Conservation (phyloP, 2,113 vertebrate genomes). For the Etia nguti region DNA sequence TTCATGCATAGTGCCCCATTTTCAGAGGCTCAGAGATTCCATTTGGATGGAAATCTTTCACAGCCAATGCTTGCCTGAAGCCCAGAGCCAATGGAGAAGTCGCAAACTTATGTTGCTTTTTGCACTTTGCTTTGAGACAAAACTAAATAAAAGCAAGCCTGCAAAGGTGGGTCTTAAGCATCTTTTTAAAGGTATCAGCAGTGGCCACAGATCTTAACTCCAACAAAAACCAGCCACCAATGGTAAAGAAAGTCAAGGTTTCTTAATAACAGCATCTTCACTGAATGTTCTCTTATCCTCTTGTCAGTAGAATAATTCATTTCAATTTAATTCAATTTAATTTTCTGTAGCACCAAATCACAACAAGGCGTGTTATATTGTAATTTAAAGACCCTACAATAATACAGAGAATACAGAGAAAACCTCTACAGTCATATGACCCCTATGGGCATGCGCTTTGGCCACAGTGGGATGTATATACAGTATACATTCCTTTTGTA, state of each 20-base stretch:
- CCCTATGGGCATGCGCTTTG: background rate
- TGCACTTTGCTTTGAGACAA: background rate
- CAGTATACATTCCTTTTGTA: background rate
- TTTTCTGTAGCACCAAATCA: rapidly evolving
- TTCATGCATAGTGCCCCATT: background rate
- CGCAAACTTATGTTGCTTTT: background rate
- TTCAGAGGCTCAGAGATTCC: background rate
- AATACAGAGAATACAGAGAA: background rate
- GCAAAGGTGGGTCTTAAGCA: background rate
- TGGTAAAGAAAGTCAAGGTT: background rate
- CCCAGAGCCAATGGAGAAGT: background rate
- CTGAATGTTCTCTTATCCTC: background rate
- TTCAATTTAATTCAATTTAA: background rate
- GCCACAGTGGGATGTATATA: background rate
- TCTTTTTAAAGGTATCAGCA: background rate
- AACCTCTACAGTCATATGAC: background rate
- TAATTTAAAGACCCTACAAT: background rate
- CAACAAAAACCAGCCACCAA: background rate
- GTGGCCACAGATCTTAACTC: background rate
- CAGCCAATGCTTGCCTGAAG: background rate
- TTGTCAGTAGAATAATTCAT: background rate
- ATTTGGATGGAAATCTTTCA: background rate
- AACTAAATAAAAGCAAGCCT: background rate
- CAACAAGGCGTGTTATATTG: background rate
- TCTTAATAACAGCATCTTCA: background rate